phyloP scores from a whole-genome alignment of 2,888 invertebrate genomes.

The Cheilosia urbana region DNA sequence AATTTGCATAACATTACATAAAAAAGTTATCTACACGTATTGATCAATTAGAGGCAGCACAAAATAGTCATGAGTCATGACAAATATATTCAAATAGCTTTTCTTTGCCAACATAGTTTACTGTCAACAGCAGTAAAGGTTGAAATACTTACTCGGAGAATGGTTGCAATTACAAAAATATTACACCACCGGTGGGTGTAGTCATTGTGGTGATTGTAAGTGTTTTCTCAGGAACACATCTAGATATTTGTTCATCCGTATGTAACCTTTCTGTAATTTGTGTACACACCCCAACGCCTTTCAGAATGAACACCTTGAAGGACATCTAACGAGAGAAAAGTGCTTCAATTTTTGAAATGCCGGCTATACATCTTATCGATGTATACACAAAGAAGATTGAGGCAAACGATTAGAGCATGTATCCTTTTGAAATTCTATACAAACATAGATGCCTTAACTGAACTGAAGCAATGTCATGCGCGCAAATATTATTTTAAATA shows the following conservation, averaged over 20 bases:
- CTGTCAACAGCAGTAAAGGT: too few species aligned
- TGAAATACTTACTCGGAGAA: too few species aligned
- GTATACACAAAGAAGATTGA: neutral
- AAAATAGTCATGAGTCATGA: too few species aligned
- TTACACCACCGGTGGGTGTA: too few species aligned
- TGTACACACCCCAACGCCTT: slow-evolving; percentile 4
- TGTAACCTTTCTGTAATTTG: neutral
- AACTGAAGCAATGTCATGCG: neutral
- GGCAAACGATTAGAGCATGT: neutral
- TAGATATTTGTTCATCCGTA: neutral
- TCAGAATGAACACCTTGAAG: slow-evolving; percentile 5
- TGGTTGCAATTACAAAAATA: too few species aligned
- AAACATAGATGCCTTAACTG: neutral
- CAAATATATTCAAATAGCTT: too few species aligned
- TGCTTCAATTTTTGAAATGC: neutral
- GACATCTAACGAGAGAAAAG: neutral
- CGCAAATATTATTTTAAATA: neutral
- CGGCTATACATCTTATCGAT: neutral
- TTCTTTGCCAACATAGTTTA: too few species aligned
- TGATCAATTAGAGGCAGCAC: neutral
- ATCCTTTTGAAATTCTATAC: slow-evolving; percentile 26
- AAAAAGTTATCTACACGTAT: neutral
- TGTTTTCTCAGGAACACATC: neutral
- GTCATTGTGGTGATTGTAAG: neutral
- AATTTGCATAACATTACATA: neutral